Evolutionary conservation across 2,797 vertebrate species (phyloP), one percentile per base, ranked within the genome.

Genomic region (Gymnoscopelus microlampas): DNA sequence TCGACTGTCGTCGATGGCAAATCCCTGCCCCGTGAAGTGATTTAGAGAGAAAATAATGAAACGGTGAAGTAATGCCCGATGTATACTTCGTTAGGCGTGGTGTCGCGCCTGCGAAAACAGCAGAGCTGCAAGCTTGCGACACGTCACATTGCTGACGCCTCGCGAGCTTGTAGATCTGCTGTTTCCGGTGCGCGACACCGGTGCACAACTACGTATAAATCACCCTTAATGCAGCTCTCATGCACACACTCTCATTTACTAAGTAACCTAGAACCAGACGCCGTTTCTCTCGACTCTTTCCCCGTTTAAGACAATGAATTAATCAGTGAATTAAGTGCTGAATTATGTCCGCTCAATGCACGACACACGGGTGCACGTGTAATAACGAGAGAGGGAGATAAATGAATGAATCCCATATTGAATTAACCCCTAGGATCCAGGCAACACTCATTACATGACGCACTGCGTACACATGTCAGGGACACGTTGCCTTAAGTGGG

Each of bases 401-500:
- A 44, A 44, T 51, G 12, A n/a, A 51, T n/a, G 50, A n/a, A 51
- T 51, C 50, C n/a, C 50, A 13, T 51, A 51, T 13, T 51, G 50
- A 51, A 51, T 51, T 51, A 51, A 51, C 12, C 50, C n/a, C 50
- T 7, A 5, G 13, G 50, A 51, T 51, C 50, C n/a, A n/a, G 50
- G 4, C 48, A 29, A 19, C 15, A 47, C 23, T n/a, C 13, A 3
- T 74, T 79, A 82, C 70, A 85, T 75, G 72, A 70, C 60, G 9
- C 79, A 66, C 67, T 71, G 2, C 3, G 44, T 80, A 69, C 76
- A 60, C 53, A 57, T 83, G 77, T 70, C 68, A 50, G 64, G 51
- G 72, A 73, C 65, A 58, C 39, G 53, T 70, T 66, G 66, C 68
- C 60, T 73, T 76, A 74, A 87, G 77, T 60, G 66, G 66, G 63